Evolutionary conservation across 1,140 invertebrate genomes (phyloP), one percentile per base, ranked within the genome.

Genomic region (Saccostrea cuccullata): DNA sequence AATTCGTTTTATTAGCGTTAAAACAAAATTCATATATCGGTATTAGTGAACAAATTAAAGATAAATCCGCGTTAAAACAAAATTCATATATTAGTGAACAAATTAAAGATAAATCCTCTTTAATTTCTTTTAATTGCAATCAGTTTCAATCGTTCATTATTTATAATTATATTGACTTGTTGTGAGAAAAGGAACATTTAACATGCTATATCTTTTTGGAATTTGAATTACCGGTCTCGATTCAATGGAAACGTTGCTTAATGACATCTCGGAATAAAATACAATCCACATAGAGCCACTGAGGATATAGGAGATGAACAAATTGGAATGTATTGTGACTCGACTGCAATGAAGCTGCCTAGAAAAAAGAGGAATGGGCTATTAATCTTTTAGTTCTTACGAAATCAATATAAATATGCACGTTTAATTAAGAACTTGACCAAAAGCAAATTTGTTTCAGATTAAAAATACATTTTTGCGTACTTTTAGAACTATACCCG

Each of bases 271-370:
- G 6, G 40, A 0, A 40, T 84, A 96, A 95, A 96, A 96, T 2
- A 96, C 91, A 26, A 97, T 94, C 96, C 96, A 97, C 11, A 96
- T 93, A 0, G 95, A 91, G 88, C 96, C 97, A 93, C 98, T 98
- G 77, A 97, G 96, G 9, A 98, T 97, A 94, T 98, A 98, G 40
- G 98, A 98, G 23, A 97, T 96, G 94, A 99, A 99, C 77, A 99
- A 96, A 95, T 99, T 98, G 96, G 98, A 98, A 95, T 99, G 98
- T 84, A 99, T 96, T 6, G 97, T 97, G 88, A 98, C 98, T 88
- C 98, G 96, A 9, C 98, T 97, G 95, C 98, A 98, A 88, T 96
- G 95, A 60, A 96, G 96, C 97, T 96, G 98, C 97, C 97, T 97
- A 93, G 26, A 93, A 92, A 84, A 84, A n/a, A 84, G 30, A n/a